Evolutionary conservation across 2,797 vertebrate genomes (phyloP), one percentile per base, ranked within the genome.

Genomic region (Stomatorhinus walkeri): DNA sequence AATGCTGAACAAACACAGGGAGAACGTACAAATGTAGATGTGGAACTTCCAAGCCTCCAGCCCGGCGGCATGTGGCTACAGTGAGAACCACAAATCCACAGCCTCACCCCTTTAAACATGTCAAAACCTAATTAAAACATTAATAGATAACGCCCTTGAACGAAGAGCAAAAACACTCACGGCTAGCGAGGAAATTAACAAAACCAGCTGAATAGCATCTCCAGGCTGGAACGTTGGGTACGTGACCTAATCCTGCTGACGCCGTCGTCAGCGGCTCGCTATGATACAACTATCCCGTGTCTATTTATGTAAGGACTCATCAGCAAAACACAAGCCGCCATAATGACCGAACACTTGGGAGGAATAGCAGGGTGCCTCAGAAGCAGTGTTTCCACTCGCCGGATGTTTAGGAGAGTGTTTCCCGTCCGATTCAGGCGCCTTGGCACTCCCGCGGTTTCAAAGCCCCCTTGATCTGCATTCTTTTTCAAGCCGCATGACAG

Each of bases 391-490:
- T 4, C 32, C 14, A 28, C 64, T 89, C 12, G 19, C 46, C n/a
- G 32, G 61, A 87, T 86, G 59, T 86, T 86, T 52, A 51, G 61
- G 46, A 40, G 68, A 86, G 49, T 72, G 88, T 87, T 40, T 90
- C 48, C 83, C 56, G 56, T 88, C 88, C 88, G 87, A 89, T 91
- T 87, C 59, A 61, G 90, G 88, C 87, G 59, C 87, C 90, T 88
- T 83, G 87, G 88, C 87, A 9, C 43, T 81, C 89, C 89, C 88
- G 88, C 89, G 81, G 90, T 88, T 91, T 90, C 89, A 91, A 91
- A 91, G 88, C 81, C 72, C 59, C 89, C 87, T 92, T 92, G 90
- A 92, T 91, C 90, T 91, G 85, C 22, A 79, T 76, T 91, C 87
- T 89, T 91, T 90, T 90, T 89, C 88, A 91, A 90, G 88, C 91